These are phyloP conservation scores for Branchinecta sandiegonensis DNA, from an alignment of 2,888 invertebrate species.

Conservation along the genomic window DNA sequence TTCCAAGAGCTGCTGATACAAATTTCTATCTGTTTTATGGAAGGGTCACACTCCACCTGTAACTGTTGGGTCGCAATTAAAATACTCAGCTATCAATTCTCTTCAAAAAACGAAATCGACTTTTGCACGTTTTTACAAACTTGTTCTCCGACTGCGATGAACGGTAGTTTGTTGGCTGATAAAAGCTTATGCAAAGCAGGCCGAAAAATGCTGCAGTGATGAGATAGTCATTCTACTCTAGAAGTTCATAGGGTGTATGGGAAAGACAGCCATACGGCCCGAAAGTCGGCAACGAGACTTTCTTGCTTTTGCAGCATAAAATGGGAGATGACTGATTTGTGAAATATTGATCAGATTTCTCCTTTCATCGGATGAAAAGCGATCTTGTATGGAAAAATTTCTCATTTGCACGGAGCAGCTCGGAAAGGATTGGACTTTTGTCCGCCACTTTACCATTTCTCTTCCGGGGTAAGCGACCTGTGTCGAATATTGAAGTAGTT, in stretches of 20 bases:
- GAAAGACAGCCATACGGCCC: not conserved
- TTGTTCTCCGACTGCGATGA: not conserved
- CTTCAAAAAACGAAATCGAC: not conserved
- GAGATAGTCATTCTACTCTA: no score
- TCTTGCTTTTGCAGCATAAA: not conserved
- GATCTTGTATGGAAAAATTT: no score
- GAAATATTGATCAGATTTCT: not conserved
- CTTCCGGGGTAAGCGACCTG: no score
- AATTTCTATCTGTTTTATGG: no score
- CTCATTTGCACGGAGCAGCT: no score
- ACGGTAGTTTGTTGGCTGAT: not conserved
- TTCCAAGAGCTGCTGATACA: no score
- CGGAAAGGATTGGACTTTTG: no score
- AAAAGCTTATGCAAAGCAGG: not conserved
- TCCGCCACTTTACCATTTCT: no score
- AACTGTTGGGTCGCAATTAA: no score
- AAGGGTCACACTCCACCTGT: no score
- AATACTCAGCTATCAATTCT: not conserved
- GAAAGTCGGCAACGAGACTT: not conserved
- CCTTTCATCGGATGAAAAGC: not conserved
- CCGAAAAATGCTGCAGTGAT: not conserved
- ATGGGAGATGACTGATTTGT: not conserved
- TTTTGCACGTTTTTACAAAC: not conserved
- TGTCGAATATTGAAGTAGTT: no score
- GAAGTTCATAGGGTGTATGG: no score